Evolutionary conservation across 1,140 invertebrate species (phyloP).

Genomic region (Lepidurus couesii): DNA sequence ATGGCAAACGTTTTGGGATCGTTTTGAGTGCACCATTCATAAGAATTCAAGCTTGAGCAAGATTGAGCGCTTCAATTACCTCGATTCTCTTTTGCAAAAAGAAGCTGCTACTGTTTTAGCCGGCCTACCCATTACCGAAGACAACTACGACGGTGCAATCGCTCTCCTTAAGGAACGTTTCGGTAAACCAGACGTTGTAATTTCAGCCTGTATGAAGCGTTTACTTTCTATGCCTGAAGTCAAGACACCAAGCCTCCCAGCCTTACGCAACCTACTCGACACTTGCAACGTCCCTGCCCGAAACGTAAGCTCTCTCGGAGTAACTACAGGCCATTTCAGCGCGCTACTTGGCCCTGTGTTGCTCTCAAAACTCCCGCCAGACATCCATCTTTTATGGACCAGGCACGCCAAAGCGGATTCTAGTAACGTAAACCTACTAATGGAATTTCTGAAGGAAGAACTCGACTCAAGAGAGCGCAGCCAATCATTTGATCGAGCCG

Average conservation of each 20-base stretch:
- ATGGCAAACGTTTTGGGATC: no score
- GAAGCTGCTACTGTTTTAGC: no score
- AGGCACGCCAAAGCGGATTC: not conserved
- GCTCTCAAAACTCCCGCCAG: conserved; percentile 1
- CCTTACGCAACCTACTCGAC: not conserved
- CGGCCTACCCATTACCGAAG: no score
- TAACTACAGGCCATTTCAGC: not conserved
- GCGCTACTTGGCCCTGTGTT: not conserved
- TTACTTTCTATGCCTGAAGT: not conserved
- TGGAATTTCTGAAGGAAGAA: conserved; percentile 15
- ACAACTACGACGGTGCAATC: no score
- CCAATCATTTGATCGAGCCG: not conserved
- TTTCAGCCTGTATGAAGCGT: not conserved
- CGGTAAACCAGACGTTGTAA: not conserved
- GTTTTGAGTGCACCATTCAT: no score
- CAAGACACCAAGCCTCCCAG: not conserved
- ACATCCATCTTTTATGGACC: not conserved
- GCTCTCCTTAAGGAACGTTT: no score
- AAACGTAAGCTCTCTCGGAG: not conserved
- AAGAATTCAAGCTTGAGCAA: no score
- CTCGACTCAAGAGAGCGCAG: conserved; percentile 1
- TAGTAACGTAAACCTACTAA: not conserved
- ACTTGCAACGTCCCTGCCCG: not conserved
- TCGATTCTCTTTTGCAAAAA: no score
- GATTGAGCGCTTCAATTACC: no score